Conservation (phyloP, 2,888 invertebrate species). For the Eupithecia pulchellata region DNA sequence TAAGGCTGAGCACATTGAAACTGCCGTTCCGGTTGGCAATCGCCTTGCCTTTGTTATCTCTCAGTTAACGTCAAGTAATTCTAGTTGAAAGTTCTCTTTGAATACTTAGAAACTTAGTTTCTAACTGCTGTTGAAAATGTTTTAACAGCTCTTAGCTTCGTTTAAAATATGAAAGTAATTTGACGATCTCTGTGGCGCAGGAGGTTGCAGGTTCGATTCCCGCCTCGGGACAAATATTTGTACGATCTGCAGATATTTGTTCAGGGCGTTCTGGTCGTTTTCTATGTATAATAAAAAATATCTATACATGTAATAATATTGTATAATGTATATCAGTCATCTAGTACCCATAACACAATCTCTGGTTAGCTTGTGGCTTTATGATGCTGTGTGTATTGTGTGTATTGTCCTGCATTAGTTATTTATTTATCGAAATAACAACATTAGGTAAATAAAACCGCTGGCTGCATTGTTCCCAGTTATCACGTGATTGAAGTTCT, state of each 20-base stretch:
- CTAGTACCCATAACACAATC: too few species aligned
- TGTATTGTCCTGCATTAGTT: too few species aligned
- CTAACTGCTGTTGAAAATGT: neutral
- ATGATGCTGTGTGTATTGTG: too few species aligned
- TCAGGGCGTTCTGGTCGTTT: too few species aligned
- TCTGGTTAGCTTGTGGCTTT: too few species aligned
- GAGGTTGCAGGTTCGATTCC: too few species aligned
- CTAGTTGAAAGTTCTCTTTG: conserved; percentile 3
- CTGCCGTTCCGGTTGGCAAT: neutral
- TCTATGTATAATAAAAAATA: too few species aligned
- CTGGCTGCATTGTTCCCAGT: neutral
- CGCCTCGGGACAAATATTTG: too few species aligned
- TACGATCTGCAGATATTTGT: too few species aligned
- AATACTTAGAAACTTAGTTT: neutral
- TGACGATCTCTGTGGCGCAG: too few species aligned
- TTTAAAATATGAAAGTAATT: neutral
- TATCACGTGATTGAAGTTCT: neutral
- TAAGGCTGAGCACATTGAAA: conserved; percentile 1
- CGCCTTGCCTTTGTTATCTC: conserved; percentile 7
- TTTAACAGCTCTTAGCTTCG: neutral
- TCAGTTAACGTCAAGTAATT: neutral
- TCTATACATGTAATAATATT: too few species aligned
- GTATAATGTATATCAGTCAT: too few species aligned
- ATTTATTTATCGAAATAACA: neutral
- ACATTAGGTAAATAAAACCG: neutral